Conservation (phyloP, 2,888 invertebrate genomes). For the Deilephila porcellus region DNA sequence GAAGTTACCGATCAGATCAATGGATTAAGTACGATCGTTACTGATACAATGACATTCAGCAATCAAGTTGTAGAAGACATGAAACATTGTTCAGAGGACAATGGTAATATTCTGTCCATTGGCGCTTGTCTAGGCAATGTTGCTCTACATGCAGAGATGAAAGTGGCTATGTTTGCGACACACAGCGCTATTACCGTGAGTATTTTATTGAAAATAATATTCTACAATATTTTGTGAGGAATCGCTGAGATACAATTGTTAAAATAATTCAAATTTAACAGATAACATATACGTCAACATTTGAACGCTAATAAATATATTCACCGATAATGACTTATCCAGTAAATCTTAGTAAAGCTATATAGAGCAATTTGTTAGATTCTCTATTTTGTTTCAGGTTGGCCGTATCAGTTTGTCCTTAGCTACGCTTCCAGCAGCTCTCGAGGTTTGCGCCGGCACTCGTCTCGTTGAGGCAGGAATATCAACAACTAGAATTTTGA, state of each 20-base stretch:
- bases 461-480: slow-evolving; percentile 65
- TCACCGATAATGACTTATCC: too few species aligned
- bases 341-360: neutral
- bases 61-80: slow-evolving; percentile 58
- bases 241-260: neutral
- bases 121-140: slow-evolving; percentile 66
- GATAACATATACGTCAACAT: too few species aligned
- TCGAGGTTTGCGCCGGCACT: slow-evolving; percentile 70
- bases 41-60: slow-evolving; percentile 54
- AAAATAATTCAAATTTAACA: too few species aligned
- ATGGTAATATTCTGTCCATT: slow-evolving; percentile 52
- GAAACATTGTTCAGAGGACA: slow-evolving; percentile 60
- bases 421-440: slow-evolving; percentile 63
- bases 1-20: slow-evolving; percentile 57
- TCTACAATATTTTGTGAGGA: neutral
- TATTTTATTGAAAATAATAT: neutral
- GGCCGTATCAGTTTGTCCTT: slow-evolving; percentile 67
- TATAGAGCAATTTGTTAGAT: neutral
- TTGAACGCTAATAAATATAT: too few species aligned
- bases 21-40: slow-evolving; percentile 49
- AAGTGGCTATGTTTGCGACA: slow-evolving; percentile 55
- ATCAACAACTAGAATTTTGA: slow-evolving; percentile 63
- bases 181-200: slow-evolving; percentile 67
- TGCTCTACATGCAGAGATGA: slow-evolving; percentile 64
- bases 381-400: slow-evolving; percentile 53